These are phyloP conservation scores for Atherinosoma microstoma DNA, from an alignment of 2,797 vertebrate species.

Conservation along the genomic window DNA sequence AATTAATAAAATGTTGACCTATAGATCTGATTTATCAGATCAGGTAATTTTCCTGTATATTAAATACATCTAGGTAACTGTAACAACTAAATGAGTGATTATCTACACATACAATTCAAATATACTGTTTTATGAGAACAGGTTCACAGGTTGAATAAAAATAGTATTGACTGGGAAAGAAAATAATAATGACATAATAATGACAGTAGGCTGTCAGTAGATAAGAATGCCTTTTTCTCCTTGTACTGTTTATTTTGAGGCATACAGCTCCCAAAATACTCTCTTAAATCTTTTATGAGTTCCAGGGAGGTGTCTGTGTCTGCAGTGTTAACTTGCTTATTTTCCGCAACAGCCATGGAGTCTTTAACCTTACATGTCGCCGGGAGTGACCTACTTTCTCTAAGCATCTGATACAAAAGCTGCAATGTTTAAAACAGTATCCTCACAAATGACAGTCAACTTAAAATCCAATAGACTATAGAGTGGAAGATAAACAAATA, in stretches of 20 bases:
- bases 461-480: constrained; percentile 29
- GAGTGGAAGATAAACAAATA: constrained; percentile 32
- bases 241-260: constrained; percentile 71
- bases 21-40: neutral
- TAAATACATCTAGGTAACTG: neutral
- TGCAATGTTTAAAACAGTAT: constrained; percentile 53
- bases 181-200: constrained; percentile 26
- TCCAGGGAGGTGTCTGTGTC: constrained; percentile 74
- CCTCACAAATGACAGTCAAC: constrained; percentile 32
- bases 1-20: neutral
- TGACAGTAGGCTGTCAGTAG: constrained; percentile 71
- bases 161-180: constrained; percentile 19
- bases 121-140: neutral
- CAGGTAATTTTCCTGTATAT: too few species aligned
- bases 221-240: constrained; percentile 73
- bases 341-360: constrained; percentile 68
- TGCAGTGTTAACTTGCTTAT: constrained; percentile 70
- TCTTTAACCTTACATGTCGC: constrained; percentile 74
- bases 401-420: constrained; percentile 52
- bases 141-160: constrained; percentile 16
- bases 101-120: neutral
- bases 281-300: constrained; percentile 82
- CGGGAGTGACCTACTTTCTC: constrained; percentile 69
- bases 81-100: neutral
- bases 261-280: constrained; percentile 78